Conservation (phyloP, 2,797 vertebrate genomes). For the Rhynchotus rufescens region DNA sequence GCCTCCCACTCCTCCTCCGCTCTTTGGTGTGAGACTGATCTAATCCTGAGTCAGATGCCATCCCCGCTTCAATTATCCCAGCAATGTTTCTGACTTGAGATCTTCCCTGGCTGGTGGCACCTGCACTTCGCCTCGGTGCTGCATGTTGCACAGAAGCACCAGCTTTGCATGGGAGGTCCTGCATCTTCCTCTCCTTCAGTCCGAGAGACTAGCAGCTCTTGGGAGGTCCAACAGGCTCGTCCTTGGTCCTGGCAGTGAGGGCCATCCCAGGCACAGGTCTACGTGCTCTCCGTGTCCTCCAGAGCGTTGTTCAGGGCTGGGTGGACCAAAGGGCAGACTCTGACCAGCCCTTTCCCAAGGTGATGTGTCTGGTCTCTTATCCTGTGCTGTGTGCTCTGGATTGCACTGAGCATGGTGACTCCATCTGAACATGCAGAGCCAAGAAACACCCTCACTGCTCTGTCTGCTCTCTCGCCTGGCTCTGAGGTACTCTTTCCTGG, state of each 20-base stretch:
- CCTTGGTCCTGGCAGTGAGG: not conserved
- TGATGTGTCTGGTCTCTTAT: not conserved
- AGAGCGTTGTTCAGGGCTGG: not conserved
- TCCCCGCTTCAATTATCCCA: not conserved
- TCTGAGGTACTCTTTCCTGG: not conserved
- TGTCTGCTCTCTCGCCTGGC: not conserved
- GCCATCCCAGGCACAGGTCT: not conserved
- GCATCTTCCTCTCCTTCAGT: not conserved
- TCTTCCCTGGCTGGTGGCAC: not conserved
- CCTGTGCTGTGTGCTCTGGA: not conserved
- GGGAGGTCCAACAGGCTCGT: not conserved
- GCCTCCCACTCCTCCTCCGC: constrained; percentile 39
- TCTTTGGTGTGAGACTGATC: constrained; percentile 31
- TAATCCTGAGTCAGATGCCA: constrained; percentile 52
- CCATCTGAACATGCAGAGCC: not conserved
- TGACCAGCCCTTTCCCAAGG: not conserved
- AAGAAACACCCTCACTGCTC: not conserved
- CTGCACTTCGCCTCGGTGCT: rapidly evolving
- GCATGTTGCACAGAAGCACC: not conserved
- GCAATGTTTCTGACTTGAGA: not conserved
- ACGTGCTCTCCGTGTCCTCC: rapidly evolving
- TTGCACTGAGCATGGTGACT: not conserved
- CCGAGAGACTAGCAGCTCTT: not conserved
- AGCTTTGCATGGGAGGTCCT: not conserved
- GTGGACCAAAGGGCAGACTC: not conserved